phyloP scores from a whole-genome alignment of 1,140 invertebrate genomes.

The Formica selysi region DNA sequence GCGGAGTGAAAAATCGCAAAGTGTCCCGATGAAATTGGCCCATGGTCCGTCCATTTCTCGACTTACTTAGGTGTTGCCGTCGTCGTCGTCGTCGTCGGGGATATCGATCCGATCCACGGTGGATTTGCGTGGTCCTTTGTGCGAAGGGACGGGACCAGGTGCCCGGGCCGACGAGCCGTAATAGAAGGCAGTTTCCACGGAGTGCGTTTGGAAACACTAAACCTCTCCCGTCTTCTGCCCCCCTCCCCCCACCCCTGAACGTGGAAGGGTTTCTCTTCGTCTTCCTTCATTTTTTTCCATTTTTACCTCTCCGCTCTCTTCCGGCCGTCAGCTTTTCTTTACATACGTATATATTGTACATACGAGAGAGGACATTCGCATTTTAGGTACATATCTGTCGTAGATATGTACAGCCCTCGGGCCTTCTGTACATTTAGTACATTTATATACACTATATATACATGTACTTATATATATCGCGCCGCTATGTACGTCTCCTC shows the following conservation, averaged over 20 bases:
- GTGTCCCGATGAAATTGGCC: constrained; percentile 70
- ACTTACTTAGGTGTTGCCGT: constrained; percentile 10
- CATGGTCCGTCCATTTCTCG: constrained; percentile 66
- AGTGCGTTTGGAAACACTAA: constrained; percentile 71
- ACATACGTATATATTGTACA: constrained; percentile 8
- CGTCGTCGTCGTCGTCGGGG: constrained; percentile 29
- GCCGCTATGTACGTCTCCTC: constrained; percentile 28
- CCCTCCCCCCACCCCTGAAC: not conserved
- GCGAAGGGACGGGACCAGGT: constrained; percentile 66
- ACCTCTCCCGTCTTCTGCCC: not conserved
- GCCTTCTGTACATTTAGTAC: constrained; percentile 42
- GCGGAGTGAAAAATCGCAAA: constrained; percentile 74
- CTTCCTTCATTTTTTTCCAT: constrained; percentile 49
- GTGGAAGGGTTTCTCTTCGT: constrained; percentile 56
- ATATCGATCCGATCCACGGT: constrained; percentile 70
- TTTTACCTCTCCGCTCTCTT: constrained; percentile 41
- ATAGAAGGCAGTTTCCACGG: constrained; percentile 73
- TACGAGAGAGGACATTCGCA: constrained; percentile 10
- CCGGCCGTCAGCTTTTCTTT: constrained; percentile 56
- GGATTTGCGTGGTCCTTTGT: constrained; percentile 70
- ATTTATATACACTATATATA: not conserved
- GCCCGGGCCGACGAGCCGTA: constrained; percentile 64
- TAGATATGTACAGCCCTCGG: constrained; percentile 29
- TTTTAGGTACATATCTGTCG: constrained; percentile 43
- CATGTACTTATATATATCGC: not conserved